These are phyloP conservation scores for Amphiprion clarkii DNA, from an alignment of 2,797 vertebrate species.

Conservation along the genomic window DNA sequence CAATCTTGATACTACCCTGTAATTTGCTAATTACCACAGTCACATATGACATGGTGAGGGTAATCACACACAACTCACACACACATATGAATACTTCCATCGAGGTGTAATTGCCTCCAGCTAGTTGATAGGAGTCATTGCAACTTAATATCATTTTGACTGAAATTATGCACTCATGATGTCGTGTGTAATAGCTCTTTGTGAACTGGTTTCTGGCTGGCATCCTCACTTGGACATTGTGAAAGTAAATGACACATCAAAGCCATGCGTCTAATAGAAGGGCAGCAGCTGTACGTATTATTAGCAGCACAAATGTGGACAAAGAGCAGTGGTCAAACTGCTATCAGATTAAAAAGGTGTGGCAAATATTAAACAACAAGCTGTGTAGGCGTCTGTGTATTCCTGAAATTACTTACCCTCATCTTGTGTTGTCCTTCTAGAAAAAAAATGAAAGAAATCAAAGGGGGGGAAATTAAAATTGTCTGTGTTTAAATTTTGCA, in stretches of 20 bases:
- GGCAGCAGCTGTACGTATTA: no score
- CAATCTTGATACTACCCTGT: conserved; percentile 51
- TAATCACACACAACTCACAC: conserved; percentile 29
- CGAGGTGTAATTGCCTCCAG: conserved; percentile 42
- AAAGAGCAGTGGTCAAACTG: no score
- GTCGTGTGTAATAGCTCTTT: background rate
- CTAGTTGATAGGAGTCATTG: conserved; percentile 35
- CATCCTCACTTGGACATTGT: background rate
- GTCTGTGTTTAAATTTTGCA: no score
- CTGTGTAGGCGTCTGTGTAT: background rate
- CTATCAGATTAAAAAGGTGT: no score
- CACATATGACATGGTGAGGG: conserved; percentile 34
- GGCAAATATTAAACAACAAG: no score
- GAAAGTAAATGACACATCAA: background rate
- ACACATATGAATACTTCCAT: conserved; percentile 17
- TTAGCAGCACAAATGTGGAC: no score
- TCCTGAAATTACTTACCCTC: no score
- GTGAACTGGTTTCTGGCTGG: background rate
- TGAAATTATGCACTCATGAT: conserved; percentile 10
- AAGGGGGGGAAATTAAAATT: no score
- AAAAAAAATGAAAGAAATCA: no score
- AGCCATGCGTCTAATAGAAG: no score
- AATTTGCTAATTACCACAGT: conserved; percentile 67
- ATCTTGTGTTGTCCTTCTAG: no score
- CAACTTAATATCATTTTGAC: conserved; percentile 34